Conservation (phyloP, 23 tunicate genomes). For the Corella eumyota region DNA sequence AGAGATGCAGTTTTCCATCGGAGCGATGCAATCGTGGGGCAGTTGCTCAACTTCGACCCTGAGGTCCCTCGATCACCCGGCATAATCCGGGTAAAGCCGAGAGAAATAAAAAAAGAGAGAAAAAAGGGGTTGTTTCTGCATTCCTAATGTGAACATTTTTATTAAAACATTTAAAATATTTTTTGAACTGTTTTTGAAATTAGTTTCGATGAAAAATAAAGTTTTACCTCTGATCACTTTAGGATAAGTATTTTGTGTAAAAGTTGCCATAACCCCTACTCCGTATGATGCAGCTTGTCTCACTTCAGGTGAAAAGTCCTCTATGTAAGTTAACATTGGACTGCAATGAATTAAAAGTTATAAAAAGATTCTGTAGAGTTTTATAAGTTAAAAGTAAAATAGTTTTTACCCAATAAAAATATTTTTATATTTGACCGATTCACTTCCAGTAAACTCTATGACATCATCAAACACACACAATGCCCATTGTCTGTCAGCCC, state of each 20-base stretch:
- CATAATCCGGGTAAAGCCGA: conserved; percentile 45
- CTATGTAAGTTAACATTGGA: conserved; percentile 54
- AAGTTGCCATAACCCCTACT: conserved; percentile 86
- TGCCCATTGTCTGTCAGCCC: conserved; percentile 97
- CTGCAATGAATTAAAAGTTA: too few species aligned
- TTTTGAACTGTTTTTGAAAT: too few species aligned
- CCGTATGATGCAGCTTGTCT: conserved; percentile 99
- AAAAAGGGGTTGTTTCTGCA: too few species aligned
- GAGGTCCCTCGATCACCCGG: conserved; percentile 82
- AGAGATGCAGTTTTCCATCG: conserved; percentile 94
- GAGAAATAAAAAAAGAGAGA: too few species aligned
- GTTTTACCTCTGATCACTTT: conserved; percentile 56
- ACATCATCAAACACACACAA: conserved; percentile 97
- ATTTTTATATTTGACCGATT: conserved; percentile 62
- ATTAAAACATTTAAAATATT: too few species aligned
- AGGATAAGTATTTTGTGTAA: conserved; percentile 48
- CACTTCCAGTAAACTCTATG: conserved; percentile 71
- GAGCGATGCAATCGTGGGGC: conserved; percentile 72
- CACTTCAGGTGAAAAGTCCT: conserved; percentile 73
- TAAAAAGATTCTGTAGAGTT: too few species aligned
- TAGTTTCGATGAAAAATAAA: too few species aligned
- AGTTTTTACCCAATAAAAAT: conserved; percentile 59
- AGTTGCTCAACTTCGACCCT: conserved; percentile 54
- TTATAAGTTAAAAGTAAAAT: too few species aligned
- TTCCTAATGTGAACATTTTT: too few species aligned